Base-by-base conservation (phyloP, 1,140 invertebrate species). In the Zaprionus nigranus region DNA sequence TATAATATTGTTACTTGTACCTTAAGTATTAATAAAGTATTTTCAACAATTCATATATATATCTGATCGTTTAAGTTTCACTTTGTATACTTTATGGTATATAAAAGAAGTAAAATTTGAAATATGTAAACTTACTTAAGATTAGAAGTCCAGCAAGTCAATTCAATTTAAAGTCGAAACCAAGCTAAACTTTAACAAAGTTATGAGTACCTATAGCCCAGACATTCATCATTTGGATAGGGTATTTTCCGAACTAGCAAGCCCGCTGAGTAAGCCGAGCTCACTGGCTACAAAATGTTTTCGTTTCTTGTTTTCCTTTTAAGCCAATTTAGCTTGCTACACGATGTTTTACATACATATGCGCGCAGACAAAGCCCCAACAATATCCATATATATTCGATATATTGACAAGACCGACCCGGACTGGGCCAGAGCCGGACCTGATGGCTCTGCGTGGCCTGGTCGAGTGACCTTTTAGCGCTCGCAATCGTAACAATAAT, bases 301-400 rank as follows among this genome's bases (percentile, higher is more conserved):
- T 28, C 6, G 26, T 62, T 43, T 38, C 22, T 5, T 17, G 17
- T 22, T 22, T 64, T 38, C 15, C 13, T 28, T 64, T 38, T n/a
- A 67, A 67, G 69, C 56, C 63, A 59, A 73, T 67, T 67, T 67
- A 30, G 53, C 24, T 57, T 40, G 38, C 49, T 63, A 4, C 49
- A 53, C 5, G 28, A 20, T 36, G 38, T 36, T 71, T 24, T 40
- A 34, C 58, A 40, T 26, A 26, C 24, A 26, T 30, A 34, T 34
- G 30, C 30, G 30, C 9, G 30, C 30, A 34, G 30, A 34, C 30
- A 34, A 34, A 34, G 30, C 30, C 30, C 30, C 30, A 34, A 9
- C 30, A 34, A 34, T 34, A 34, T 34, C 6, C 38, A 40, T 40
- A 40, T 40, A 51, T 51, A 51, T 51, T 20, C 20, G 46, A 51